phyloP scores from a whole-genome alignment of 2,113 vertebrate species.

The Geococcyx californianus region DNA sequence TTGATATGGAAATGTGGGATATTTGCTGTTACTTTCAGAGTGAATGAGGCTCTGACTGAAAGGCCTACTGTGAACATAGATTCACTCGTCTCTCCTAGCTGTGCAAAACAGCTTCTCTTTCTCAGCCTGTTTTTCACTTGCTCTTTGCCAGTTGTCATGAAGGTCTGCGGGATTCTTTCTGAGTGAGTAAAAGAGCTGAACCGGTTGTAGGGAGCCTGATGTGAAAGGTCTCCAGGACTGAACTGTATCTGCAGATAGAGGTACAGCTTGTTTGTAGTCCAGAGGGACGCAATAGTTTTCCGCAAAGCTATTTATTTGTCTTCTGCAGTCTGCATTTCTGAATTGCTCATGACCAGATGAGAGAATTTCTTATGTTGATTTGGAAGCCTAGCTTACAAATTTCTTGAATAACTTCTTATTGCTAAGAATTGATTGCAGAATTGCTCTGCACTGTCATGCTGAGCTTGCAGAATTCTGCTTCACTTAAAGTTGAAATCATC shows the following conservation, averaged over 20 bases:
- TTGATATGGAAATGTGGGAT: neutral
- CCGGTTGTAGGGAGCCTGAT: neutral
- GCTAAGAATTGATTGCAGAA: neutral
- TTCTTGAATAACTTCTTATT: neutral
- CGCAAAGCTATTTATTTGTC: neutral
- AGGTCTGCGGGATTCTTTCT: rapidly evolving
- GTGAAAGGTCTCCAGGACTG: neutral
- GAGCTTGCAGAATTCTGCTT: neutral
- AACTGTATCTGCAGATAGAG: neutral
- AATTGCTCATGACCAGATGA: neutral
- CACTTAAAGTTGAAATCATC: neutral
- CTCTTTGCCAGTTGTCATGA: rapidly evolving
- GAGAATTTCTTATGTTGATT: neutral
- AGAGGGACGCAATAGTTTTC: neutral
- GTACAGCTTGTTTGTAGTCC: neutral
- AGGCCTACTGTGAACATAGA: neutral
- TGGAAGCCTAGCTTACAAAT: neutral
- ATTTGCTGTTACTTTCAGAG: neutral
- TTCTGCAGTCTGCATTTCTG: neutral
- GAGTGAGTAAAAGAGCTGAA: neutral
- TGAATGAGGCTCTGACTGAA: neutral
- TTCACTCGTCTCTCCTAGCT: neutral
- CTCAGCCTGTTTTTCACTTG: neutral
- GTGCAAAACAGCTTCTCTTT: neutral
- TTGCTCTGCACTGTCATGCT: constrained; percentile 8